Evolutionary conservation across 1,140 invertebrate species (phyloP), one percentile per base, ranked within the genome.

Genomic region (Coenobita brevimanus): DNA sequence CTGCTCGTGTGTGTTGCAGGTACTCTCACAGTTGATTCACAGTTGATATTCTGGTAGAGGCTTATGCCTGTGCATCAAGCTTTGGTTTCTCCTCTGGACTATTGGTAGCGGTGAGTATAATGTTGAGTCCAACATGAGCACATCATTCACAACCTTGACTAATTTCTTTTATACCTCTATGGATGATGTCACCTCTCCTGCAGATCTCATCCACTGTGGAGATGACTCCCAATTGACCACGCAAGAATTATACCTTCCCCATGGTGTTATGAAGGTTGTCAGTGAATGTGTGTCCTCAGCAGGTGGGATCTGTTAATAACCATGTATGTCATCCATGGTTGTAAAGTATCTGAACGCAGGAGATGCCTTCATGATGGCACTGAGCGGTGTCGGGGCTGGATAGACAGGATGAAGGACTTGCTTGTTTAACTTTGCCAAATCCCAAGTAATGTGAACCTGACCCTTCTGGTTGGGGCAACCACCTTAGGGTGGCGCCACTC

Each of bases 401-500:
- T 91, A 71, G 10, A 79, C 87, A 15, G 90, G 89, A 3, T 91
- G 50, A 81, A 91, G 84, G 80, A 82, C 4, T 71, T 82, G 88
- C 30, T 90, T 82, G 82, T 92, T 92, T 17, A 92, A 81, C 27
- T 84, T 54, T 38, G 89, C 89, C 41, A 92, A 92, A 89, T 94
- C 92, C 13, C 92, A 91, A 87, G 92, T 93, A 6, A 93, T 80
- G 17, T 93, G 86, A 27, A 92, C 88, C 24, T 90, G 90, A 27
- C 91, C 91, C 78, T 92, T 91, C 24, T 90, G 69, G 82, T 93
- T 93, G 17, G 90, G 91, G 10, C 91, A 13, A 91, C 84, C 10
- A 93, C 92, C 38, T 93, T 92, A 15, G 93, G 92, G 21, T 92
- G 90, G 15, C 92, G 91, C 93, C 93, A 94, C 36, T 83, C 82